phyloP scores from a whole-genome alignment of 2,113 vertebrate species.

The Gobiocypris rarus region DNA sequence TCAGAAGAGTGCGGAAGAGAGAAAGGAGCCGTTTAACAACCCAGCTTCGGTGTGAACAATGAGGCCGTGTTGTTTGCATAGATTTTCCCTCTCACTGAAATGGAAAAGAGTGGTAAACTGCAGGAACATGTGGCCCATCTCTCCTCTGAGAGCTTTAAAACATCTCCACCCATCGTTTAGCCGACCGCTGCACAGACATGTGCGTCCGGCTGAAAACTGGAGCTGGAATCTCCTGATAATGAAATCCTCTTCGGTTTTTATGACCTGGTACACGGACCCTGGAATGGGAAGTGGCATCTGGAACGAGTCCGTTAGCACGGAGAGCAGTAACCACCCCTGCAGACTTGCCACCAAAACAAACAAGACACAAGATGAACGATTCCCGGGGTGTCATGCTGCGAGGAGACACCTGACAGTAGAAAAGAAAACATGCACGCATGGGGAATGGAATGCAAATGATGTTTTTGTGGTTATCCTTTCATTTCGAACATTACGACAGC shows the following conservation, averaged over 20 bases:
- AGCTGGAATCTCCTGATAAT: slow-evolving; percentile 48
- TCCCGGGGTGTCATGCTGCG: slow-evolving; percentile 21
- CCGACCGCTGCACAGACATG: background rate
- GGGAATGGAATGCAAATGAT: slow-evolving; percentile 27
- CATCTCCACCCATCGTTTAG: slow-evolving; percentile 42
- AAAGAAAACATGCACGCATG: slow-evolving; percentile 14
- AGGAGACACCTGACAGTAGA: slow-evolving; percentile 35
- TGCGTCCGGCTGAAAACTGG: slow-evolving; percentile 25
- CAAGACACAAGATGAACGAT: slow-evolving; percentile 34
- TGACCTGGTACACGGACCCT: slow-evolving; percentile 34
- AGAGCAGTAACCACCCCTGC: background rate
- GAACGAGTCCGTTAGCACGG: slow-evolving; percentile 39
- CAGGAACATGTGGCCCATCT: slow-evolving; percentile 41
- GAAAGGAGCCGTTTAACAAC: slow-evolving; percentile 9
- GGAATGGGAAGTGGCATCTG: slow-evolving; percentile 40
- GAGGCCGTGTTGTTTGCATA: slow-evolving; percentile 8
- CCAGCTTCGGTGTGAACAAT: slow-evolving; percentile 4
- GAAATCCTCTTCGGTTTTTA: slow-evolving; percentile 51
- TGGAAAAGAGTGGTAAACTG: slow-evolving; percentile 25
- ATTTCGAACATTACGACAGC: slow-evolving; percentile 8
- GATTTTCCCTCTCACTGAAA: slow-evolving; percentile 7
- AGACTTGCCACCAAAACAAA: slow-evolving; percentile 52
- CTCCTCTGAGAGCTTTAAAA: slow-evolving; percentile 48
- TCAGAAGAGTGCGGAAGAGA: background rate
- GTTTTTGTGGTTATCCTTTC: slow-evolving; percentile 18